Conservation (phyloP, 2,113 vertebrate genomes). For the Platichthys flesus region DNA sequence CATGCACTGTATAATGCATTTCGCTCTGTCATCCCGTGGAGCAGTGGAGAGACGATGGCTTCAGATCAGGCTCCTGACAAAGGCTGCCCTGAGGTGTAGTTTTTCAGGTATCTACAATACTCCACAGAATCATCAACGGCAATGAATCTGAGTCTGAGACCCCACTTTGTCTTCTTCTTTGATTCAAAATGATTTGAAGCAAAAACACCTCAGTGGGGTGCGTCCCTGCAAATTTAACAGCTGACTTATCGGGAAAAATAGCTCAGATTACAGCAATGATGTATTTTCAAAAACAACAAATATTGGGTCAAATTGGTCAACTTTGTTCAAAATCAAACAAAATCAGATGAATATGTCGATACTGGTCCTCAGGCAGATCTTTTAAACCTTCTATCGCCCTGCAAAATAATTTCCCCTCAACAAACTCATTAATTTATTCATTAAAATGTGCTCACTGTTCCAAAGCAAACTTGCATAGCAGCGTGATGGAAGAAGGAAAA, state of each 20-base stretch:
- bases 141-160: too few species aligned
- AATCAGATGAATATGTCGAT: background rate
- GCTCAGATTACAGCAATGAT: background rate
- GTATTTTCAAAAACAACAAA: background rate
- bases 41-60: slow-evolving; percentile 53
- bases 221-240: background rate
- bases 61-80: slow-evolving; percentile 39
- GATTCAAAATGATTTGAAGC: background rate
- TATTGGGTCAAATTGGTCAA: background rate
- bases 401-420: background rate
- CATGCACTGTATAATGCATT: slow-evolving; percentile 40
- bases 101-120: background rate
- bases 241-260: background rate
- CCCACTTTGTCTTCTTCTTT: background rate
- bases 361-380: background rate
- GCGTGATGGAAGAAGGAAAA: background rate
- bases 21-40: slow-evolving; percentile 33
- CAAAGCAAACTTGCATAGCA: slow-evolving; percentile 12
- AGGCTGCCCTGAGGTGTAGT: slow-evolving; percentile 13
- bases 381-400: background rate
- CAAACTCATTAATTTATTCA: slow-evolving; percentile 43
- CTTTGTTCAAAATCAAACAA: background rate
- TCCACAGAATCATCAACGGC: too few species aligned
- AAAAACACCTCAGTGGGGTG: too few species aligned
- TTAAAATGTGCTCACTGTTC: slow-evolving; percentile 31